Percentiles rank a stretch among this genome's conserved stretches.
Conservation (phyloP, 64 coral and sea anemone genomes). For the Stichodactyla helianthus region DNA sequence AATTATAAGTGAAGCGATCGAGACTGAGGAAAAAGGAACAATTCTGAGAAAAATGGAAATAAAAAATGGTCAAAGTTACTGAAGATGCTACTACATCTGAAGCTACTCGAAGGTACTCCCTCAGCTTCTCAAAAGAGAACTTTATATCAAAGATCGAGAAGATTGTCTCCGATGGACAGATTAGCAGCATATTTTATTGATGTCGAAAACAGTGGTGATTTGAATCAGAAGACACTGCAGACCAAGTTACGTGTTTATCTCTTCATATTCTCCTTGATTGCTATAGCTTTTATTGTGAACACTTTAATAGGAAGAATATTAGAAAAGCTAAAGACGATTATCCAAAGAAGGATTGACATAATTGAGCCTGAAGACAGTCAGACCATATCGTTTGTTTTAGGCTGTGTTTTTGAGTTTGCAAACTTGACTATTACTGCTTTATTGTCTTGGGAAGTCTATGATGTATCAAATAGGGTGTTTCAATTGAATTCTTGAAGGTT, state of each 20-base stretch:
- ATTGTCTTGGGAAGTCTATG: constrained; percentile 10
- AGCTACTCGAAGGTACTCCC: not conserved
- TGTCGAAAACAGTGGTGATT: not conserved
- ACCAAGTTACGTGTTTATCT: not conserved
- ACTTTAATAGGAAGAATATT: constrained; percentile 15
- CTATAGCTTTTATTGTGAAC: constrained; percentile 13
- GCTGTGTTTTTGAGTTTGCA: constrained; percentile 2
- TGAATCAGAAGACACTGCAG: not conserved
- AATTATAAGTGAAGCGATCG: not conserved
- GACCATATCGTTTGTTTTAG: not conserved
- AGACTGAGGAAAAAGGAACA: no score
- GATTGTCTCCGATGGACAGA: constrained; percentile 6
- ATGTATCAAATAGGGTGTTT: constrained; percentile 1
- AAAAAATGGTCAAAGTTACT: not conserved
- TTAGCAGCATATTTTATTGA: not conserved
- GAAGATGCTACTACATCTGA: not conserved
- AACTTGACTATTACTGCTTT: constrained; percentile 17
- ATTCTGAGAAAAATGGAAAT: not conserved
- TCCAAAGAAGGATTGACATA: not conserved
- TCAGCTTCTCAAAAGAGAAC: constrained; percentile 7
- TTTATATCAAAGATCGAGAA: not conserved
- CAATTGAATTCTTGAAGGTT: not conserved
- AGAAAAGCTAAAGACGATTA: constrained; percentile 2
- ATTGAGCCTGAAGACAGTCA: not conserved
- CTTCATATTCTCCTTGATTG: not conserved